Evolutionary conservation across 2,113 vertebrate genomes (phyloP).

Genomic region (Kryptolebias marmoratus): DNA sequence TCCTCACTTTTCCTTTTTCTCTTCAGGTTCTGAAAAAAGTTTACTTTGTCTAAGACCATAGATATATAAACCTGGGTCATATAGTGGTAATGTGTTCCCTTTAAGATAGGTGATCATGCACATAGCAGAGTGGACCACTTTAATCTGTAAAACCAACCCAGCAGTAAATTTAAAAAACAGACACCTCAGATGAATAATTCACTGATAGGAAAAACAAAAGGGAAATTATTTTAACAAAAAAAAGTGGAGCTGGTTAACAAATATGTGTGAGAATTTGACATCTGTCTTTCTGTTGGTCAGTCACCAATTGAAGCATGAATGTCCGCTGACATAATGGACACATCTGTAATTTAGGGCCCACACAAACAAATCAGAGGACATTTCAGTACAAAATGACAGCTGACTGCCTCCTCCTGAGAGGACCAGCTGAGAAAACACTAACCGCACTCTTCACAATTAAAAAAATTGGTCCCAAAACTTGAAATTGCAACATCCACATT

Average conservation of each 20-base stretch:
- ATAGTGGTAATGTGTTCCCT: constrained; percentile 28
- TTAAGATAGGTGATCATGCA: constrained; percentile 39
- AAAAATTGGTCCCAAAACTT: constrained; percentile 2
- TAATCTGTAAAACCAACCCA: constrained; percentile 21
- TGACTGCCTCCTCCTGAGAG: constrained; percentile 42
- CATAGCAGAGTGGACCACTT: constrained; percentile 40
- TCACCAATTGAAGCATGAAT: constrained; percentile 34
- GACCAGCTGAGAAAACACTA: constrained; percentile 72
- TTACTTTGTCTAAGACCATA: constrained; percentile 47
- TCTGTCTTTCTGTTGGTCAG: constrained; percentile 57
- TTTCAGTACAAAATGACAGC: constrained; percentile 37
- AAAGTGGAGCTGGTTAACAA: not conserved
- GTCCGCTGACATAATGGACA: constrained; percentile 55
- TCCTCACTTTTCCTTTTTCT: not conserved
- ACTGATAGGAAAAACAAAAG: not conserved
- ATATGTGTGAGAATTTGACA: constrained; percentile 25
- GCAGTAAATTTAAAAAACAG: constrained; percentile 10
- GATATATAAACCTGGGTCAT: constrained; percentile 28
- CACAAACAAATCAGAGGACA: constrained; percentile 43
- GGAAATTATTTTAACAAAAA: constrained; percentile 10
- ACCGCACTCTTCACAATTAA: constrained; percentile 20
- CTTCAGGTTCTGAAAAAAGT: constrained; percentile 48
- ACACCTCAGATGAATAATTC: not conserved
- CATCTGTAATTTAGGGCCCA: constrained; percentile 57
- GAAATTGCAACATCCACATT: constrained; percentile 43